These are phyloP conservation scores for Oenanthe oenanthe DNA, from an alignment of 2,113 vertebrate genomes.

Conservation along the genomic window DNA sequence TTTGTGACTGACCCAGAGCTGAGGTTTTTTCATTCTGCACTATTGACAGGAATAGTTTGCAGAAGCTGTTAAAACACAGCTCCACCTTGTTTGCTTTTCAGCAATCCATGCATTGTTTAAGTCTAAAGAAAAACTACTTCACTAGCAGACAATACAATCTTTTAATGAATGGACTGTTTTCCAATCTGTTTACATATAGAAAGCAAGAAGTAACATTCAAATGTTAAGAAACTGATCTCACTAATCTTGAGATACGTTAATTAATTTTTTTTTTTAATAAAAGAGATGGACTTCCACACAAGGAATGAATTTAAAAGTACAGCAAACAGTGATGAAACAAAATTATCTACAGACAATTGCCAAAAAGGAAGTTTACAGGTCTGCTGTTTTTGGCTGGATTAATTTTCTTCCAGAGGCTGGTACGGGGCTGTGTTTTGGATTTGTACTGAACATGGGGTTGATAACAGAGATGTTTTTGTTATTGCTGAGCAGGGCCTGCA, in stretches of 20 bases:
- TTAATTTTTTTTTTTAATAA: not conserved
- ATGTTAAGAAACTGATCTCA: not conserved
- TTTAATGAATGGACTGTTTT: not conserved
- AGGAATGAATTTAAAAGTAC: not conserved
- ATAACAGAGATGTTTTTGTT: not conserved
- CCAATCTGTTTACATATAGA: not conserved
- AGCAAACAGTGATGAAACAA: not conserved
- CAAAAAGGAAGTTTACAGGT: not conserved
- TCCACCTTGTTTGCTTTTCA: not conserved
- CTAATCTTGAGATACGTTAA: not conserved
- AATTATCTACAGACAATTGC: accelerated
- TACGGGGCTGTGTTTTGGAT: not conserved
- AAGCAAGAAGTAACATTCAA: no score
- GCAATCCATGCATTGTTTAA: not conserved
- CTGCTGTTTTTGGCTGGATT: not conserved
- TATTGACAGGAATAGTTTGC: not conserved
- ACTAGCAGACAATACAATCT: not conserved
- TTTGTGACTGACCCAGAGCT: not conserved
- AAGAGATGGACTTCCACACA: not conserved
- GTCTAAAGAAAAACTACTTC: not conserved
- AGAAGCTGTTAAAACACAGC: not conserved
- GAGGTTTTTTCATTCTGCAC: not conserved
- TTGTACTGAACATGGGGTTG: not conserved
- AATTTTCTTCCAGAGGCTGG: not conserved
- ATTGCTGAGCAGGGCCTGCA: not conserved